These are phyloP conservation scores for Poecile montanus DNA, from an alignment of 2,797 vertebrate genomes.

Conservation along the genomic window DNA sequence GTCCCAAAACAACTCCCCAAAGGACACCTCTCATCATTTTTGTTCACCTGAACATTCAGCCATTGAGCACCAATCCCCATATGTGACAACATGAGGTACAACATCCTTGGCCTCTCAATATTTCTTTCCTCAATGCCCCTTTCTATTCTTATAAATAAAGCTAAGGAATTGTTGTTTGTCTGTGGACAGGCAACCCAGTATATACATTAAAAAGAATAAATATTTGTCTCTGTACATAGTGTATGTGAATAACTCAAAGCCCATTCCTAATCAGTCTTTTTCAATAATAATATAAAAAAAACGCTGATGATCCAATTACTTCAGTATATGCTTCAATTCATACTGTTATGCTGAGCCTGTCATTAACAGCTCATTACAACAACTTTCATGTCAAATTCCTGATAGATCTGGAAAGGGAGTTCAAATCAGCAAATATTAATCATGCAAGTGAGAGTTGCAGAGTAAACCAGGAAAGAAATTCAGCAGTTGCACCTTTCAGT, in stretches of 20 bases:
- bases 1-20: background rate
- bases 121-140: background rate
- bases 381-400: background rate
- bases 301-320: background rate
- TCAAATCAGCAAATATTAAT: background rate
- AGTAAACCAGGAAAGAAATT: background rate
- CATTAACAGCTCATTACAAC: background rate
- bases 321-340: background rate
- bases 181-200: background rate
- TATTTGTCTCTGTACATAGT: background rate
- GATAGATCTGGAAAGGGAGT: background rate
- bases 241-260: background rate
- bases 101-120: accelerated
- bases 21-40: background rate
- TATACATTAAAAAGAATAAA: background rate
- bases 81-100: background rate
- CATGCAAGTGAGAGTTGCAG: background rate
- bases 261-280: background rate
- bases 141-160: background rate
- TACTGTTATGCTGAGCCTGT: background rate
- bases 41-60: background rate
- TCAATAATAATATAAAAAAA: background rate
- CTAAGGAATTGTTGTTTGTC: background rate
- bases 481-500: background rate
- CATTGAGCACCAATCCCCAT: accelerated